Conservation (phyloP, 2,888 invertebrate species). For the Nephrotoma flavescens region DNA sequence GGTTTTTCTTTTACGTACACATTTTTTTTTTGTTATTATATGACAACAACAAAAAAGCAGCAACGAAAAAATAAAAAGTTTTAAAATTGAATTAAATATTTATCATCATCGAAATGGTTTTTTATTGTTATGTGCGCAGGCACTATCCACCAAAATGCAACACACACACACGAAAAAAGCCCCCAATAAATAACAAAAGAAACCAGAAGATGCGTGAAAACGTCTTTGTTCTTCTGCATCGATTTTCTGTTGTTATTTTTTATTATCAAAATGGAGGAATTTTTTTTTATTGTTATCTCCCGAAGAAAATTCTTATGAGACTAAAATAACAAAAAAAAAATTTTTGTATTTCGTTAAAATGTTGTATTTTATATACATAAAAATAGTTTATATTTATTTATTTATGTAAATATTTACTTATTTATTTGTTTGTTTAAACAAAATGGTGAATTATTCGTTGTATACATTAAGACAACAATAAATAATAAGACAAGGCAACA, state of each 20-base stretch:
- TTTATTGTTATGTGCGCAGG: neutral
- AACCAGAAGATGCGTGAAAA: neutral
- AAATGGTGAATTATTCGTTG: neutral
- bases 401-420: neutral
- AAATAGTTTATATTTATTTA: neutral
- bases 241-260: neutral
- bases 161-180: neutral
- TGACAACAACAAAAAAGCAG: neutral
- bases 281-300: neutral
- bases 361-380: neutral
- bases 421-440: neutral
- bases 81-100: constrained; percentile 2
- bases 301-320: neutral
- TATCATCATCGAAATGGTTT: neutral
- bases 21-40: neutral
- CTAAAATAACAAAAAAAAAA: neutral
- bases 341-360: neutral
- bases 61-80: neutral
- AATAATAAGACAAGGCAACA: neutral
- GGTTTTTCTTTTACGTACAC: neutral
- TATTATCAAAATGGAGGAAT: neutral
- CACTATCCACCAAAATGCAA: neutral
- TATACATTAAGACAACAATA: neutral
- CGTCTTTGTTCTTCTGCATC: neutral
- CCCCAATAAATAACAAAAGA: neutral